Evolutionary conservation across 2,888 invertebrate species (phyloP), one percentile per base, ranked within the genome.

Genomic region (Luperina nickerlii): DNA sequence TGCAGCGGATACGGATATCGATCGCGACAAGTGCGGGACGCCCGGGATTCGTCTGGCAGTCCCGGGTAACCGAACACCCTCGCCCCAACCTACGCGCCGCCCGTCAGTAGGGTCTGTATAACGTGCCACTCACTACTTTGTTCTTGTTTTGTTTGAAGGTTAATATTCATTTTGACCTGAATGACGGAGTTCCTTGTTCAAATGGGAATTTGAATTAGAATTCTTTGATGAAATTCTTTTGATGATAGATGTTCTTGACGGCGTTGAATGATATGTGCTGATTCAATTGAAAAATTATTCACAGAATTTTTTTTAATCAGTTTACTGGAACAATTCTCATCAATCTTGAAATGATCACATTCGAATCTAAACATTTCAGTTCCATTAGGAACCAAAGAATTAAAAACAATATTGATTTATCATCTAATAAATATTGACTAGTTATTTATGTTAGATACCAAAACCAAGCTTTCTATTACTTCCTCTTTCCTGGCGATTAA

Each of bases 111-210:
- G 93, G 93, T 93, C 93, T 92, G 92, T 93, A 94, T 94, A 95
- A 94, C 93, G 94, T 94, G 94, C 94, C 93, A 93, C 93, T 95
- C 94, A 92, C 93, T 94, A 94, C 95, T 96, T 96, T 95, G 95
- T 95, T 96, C 96, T 96, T 96, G 95, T 96, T 96, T 95, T 94
- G 95, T 96, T 96, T 96, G 96, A 96, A 97, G 96, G 96, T 96
- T 97, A 96, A 96, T 95, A 94, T 94, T 93, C 92, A 92, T 94
- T 95, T 93, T 93, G 94, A 94, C 94, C 93, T 92, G 92, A 90
- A 92, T 92, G 90, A 92, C 91, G 90, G 87, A 87, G 87, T 89
- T 89, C 83, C 85, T 82, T 81, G 76, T 83, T 81, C 38, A 75
- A 83, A 82, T 72, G 70, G 79, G 83, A 84, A 82, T 86, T 86